phyloP scores from a whole-genome alignment of 2,113 vertebrate genomes.

The Holacanthus passer region DNA sequence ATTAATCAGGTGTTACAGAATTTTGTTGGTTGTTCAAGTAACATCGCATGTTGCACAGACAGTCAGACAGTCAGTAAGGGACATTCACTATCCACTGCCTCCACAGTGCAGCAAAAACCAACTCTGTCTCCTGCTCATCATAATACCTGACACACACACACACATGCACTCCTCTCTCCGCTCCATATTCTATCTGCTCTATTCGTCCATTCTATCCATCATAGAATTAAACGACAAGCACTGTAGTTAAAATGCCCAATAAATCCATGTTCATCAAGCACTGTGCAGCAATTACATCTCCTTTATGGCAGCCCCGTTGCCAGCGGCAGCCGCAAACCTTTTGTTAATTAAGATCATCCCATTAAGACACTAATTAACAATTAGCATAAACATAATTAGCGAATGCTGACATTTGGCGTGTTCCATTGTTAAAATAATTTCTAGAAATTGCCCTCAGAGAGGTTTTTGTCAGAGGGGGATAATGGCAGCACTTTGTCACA shows the following conservation, averaged over 20 bases:
- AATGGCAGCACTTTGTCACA: slow-evolving; percentile 85
- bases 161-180: slow-evolving; percentile 9
- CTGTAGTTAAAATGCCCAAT: slow-evolving; percentile 75
- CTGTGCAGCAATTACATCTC: slow-evolving; percentile 83
- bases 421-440: slow-evolving; percentile 98
- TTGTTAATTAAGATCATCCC: slow-evolving; percentile 98
- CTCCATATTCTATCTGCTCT: slow-evolving; percentile 4
- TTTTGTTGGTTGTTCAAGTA: background rate
- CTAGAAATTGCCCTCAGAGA: slow-evolving; percentile 93
- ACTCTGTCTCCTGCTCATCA: background rate
- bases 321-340: slow-evolving; percentile 82
- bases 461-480: slow-evolving; percentile 94
- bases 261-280: slow-evolving; percentile 86
- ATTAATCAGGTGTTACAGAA: background rate
- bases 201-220: slow-evolving; percentile 66
- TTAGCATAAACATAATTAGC: slow-evolving; percentile 99
- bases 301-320: slow-evolving; percentile 81
- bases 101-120: background rate
- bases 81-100: background rate
- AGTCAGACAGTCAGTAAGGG: background rate
- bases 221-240: slow-evolving; percentile 69
- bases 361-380: slow-evolving; percentile 99
- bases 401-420: slow-evolving; percentile 95
- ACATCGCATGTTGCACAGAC: background rate
- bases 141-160: background rate